phyloP scores from a whole-genome alignment of 2,888 invertebrate genomes.

The Pemphredon lugubris region DNA sequence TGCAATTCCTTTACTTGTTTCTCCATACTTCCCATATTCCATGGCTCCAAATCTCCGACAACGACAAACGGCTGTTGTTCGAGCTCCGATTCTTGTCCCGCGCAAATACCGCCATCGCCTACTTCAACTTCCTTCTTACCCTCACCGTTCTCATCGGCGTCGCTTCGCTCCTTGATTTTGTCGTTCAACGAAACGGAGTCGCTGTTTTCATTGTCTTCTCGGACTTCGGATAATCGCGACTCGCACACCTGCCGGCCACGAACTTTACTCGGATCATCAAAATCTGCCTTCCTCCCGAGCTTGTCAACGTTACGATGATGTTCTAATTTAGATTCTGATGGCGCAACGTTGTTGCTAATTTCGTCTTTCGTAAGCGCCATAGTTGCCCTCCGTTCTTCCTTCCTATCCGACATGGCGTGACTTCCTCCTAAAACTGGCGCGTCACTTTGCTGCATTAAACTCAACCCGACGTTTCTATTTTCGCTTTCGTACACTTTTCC shows the following conservation, averaged over 20 bases:
- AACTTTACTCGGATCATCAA: conserved; percentile 24
- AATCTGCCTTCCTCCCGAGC: conserved; percentile 37
- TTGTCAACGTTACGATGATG: conserved; percentile 35
- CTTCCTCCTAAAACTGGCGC: conserved; percentile 2
- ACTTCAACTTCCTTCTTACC: neutral
- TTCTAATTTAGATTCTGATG: conserved; percentile 53
- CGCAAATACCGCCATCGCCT: neutral
- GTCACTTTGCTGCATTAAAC: neutral
- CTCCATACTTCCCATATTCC: conserved; percentile 44
- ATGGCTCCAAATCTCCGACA: conserved; percentile 52
- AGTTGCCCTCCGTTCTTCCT: conserved; percentile 26
- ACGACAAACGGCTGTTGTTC: conserved; percentile 32
- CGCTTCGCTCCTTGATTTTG: neutral
- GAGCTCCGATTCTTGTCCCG: conserved; percentile 38
- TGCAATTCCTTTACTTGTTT: conserved; percentile 46
- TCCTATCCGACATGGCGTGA: neutral
- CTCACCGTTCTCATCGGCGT: neutral
- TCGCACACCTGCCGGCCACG: neutral
- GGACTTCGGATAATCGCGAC: neutral
- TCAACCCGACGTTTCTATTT: conserved; percentile 19
- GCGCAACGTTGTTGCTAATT: conserved; percentile 59
- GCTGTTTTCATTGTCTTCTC: conserved; percentile 18
- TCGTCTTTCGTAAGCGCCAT: conserved; percentile 41
- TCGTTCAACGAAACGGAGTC: conserved; percentile 15
- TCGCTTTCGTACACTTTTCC: neutral